A percentile compares a stretch with the other conserved stretches of the same genome.
phyloP scores from a whole-genome alignment of 2,888 invertebrate species.

The Chaitophorus viminalis region DNA sequence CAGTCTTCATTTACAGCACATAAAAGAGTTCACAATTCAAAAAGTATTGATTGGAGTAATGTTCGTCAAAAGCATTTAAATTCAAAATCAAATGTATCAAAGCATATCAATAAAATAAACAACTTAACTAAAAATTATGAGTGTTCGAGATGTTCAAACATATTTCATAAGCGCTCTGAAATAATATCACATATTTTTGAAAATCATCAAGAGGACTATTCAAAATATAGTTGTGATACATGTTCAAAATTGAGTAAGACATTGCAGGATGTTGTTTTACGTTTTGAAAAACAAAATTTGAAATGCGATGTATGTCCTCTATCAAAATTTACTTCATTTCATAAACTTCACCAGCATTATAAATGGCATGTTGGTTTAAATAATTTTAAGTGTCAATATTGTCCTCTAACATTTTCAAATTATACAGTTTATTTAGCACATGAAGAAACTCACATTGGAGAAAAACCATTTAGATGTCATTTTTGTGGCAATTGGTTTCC shows the following conservation, averaged over 20 bases:
- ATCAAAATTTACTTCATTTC: conserved; percentile 34
- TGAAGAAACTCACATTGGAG: conserved; percentile 30
- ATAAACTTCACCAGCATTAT: conserved; percentile 50
- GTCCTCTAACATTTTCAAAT: conserved; percentile 37
- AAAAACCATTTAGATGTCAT: conserved; percentile 40
- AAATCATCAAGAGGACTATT: conserved; percentile 38
- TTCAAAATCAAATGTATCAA: not conserved
- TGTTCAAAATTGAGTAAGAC: not conserved
- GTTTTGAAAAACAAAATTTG: not conserved
- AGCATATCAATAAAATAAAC: not conserved
- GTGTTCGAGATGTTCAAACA: conserved; percentile 48
- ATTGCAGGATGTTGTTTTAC: not conserved
- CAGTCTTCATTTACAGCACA: not conserved
- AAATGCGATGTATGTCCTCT: conserved; percentile 46
- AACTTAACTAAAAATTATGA: conserved; percentile 13
- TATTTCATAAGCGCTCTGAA: conserved; percentile 44
- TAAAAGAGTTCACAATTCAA: not conserved
- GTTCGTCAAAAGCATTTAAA: not conserved
- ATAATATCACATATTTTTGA: conserved; percentile 46
- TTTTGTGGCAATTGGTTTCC: conserved; percentile 46
- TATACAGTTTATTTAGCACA: conserved; percentile 31
- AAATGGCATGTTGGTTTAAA: conserved; percentile 49
- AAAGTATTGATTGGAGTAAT: not conserved
- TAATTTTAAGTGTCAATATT: conserved; percentile 40
- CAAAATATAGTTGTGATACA: conserved; percentile 40